phyloP scores from a whole-genome alignment of 2,888 invertebrate species.

The Cryptops parisi region DNA sequence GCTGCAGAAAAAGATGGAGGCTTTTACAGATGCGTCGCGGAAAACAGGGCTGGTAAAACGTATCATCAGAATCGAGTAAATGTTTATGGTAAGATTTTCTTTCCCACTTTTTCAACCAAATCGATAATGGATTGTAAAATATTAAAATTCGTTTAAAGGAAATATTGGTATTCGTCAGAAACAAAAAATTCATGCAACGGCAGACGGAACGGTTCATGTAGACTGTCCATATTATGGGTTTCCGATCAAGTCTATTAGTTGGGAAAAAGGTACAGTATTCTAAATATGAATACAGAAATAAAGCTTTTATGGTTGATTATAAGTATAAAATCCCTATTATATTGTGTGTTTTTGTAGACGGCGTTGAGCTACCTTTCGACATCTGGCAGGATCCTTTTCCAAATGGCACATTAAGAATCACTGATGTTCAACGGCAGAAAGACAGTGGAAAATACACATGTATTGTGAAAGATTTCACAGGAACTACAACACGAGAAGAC shows the following conservation, averaged over 20 bases:
- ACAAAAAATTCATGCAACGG: not conserved
- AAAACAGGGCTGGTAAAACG: no score
- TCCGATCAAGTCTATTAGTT: not conserved
- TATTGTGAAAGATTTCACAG: not conserved
- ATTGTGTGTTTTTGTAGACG: not conserved
- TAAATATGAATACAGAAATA: not conserved
- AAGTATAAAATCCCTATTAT: not conserved
- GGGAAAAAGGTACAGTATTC: not conserved
- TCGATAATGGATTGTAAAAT: no score
- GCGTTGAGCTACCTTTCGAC: not conserved
- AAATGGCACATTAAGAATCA: not conserved
- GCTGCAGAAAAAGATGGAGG: no score
- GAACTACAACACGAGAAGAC: no score
- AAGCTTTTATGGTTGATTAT: no score
- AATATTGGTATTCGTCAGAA: not conserved
- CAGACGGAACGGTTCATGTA: not conserved
- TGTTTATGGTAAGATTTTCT: no score
- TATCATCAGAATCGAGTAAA: no score
- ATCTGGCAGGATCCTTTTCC: not conserved
- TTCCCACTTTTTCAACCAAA: no score
- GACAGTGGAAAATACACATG: not conserved
- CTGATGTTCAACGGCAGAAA: not conserved
- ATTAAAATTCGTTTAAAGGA: no score
- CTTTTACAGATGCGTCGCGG: no score
- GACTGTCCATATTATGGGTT: not conserved